Conservation (phyloP, 2,797 vertebrate species). For the Meriones psammophilus region DNA sequence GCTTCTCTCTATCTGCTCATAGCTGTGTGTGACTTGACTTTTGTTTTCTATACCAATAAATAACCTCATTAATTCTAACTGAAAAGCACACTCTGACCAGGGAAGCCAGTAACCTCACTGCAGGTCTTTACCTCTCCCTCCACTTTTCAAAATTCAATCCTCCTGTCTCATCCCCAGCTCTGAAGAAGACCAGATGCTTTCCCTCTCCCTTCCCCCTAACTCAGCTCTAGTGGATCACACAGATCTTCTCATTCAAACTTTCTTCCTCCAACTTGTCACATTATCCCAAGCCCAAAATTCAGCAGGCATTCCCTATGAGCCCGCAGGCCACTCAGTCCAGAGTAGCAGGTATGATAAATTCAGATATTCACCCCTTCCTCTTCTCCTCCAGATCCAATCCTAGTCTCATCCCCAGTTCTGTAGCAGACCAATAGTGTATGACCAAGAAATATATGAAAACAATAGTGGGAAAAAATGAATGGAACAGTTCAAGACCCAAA, state of each 20-base stretch:
- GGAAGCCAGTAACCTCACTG: no score
- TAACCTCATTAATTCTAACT: neutral
- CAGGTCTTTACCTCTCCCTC: neutral
- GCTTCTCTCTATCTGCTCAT: neutral
- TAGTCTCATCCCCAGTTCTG: neutral
- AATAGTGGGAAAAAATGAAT: neutral
- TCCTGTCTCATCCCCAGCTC: neutral
- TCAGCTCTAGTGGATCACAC: neutral
- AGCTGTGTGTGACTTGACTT: neutral
- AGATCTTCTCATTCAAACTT: neutral
- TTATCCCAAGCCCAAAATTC: neutral
- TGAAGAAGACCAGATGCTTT: neutral
- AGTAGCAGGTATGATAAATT: no score
- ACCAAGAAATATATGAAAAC: neutral
- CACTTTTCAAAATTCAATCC: no score
- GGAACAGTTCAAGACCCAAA: neutral
- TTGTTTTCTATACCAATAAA: neutral
- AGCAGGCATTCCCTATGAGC: neutral
- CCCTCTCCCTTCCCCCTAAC: no score
- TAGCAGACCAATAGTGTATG: neutral
- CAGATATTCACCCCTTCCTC: neutral
- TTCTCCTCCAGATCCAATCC: neutral
- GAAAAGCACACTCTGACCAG: neutral
- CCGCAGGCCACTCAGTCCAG: no score
- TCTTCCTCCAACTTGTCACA: neutral